Evolutionary conservation across 2,113 vertebrate species (phyloP), one percentile per base, ranked within the genome.

Genomic region (Dascyllus trimaculatus): DNA sequence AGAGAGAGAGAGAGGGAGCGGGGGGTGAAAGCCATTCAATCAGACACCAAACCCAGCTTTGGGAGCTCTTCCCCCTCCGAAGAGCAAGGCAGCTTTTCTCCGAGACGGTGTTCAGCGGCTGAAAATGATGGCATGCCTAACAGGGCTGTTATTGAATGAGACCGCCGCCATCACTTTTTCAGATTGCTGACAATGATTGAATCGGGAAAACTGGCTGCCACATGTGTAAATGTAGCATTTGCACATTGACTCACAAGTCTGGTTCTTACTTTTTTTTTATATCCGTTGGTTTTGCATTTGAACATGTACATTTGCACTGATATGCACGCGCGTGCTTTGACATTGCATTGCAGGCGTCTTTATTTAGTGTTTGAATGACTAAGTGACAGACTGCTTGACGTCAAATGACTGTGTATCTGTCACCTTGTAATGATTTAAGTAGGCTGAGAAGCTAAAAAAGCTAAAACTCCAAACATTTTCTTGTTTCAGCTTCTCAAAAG

Each of bases 11-110:
- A 25, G 19, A 15, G 2, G 5, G 14, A 51, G n/a, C n/a, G n/a
- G n/a, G n/a, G n/a, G n/a, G n/a, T n/a, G n/a, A 60, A 71, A 68
- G 51, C 62, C 5, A 71, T 77, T 87, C 66, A 80, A 74, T 84
- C 84, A 84, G 84, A 84, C 71, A 71, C 74, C 69, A 49, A 75
- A 82, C 68, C 63, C 52, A 8, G 54, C 75, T 83, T 63, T 60
- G 72, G 64, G 63, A 85, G 80, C 69, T 59, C 53, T 61, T 63
- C 40, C 57, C 40, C 57, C 57, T 54, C 43, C 43, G 73, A 76
- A 79, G 64, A 67, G 66, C 25, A 68, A 69, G 72, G 81, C 43
- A 59, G 85, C 66, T 73, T 77, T 86, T 53, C 25, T n/a, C 59
- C 52, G 58, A 81, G 70, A 85, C 43, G 70, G 26, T 46, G 71